These are phyloP conservation scores for Phaedon cochleariae DNA, from an alignment of 2,888 invertebrate genomes.

Conservation along the genomic window DNA sequence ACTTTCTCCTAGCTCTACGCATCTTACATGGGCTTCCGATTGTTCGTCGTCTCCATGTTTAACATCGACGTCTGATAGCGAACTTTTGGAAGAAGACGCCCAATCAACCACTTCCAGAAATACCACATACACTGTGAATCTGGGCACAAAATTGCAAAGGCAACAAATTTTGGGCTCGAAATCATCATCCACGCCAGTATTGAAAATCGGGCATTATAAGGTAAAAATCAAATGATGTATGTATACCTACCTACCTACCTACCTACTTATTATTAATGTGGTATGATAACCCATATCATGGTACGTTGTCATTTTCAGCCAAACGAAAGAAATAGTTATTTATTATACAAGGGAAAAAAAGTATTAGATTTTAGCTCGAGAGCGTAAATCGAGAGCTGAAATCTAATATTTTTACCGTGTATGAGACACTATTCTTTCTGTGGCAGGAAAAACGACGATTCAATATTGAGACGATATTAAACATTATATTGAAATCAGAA, in stretches of 20 bases:
- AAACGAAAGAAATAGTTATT: too few species aligned
- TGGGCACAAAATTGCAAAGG: conserved; percentile 34
- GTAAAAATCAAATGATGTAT: conserved; percentile 34
- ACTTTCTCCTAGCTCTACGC: conserved; percentile 61
- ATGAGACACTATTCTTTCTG: too few species aligned
- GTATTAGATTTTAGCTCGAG: too few species aligned
- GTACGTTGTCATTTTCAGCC: too few species aligned
- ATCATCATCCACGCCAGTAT: conserved; percentile 61
- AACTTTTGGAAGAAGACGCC: conserved; percentile 48
- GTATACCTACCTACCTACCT: background rate
- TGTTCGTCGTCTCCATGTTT: conserved; percentile 57
- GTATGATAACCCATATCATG: too few species aligned
- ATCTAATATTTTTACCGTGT: too few species aligned
- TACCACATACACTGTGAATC: conserved; percentile 31
- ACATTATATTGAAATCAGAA: too few species aligned
- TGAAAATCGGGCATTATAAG: conserved; percentile 55
- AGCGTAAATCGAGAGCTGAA: too few species aligned
- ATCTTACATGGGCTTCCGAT: conserved; percentile 62
- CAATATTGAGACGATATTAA: too few species aligned
- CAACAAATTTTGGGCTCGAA: conserved; percentile 55
- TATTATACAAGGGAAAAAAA: too few species aligned
- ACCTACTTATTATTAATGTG: background rate
- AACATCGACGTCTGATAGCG: conserved; percentile 51
- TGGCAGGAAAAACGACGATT: too few species aligned
- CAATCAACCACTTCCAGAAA: conserved; percentile 45